Conservation (phyloP, 2,888 invertebrate species). For the Macaria notata region DNA sequence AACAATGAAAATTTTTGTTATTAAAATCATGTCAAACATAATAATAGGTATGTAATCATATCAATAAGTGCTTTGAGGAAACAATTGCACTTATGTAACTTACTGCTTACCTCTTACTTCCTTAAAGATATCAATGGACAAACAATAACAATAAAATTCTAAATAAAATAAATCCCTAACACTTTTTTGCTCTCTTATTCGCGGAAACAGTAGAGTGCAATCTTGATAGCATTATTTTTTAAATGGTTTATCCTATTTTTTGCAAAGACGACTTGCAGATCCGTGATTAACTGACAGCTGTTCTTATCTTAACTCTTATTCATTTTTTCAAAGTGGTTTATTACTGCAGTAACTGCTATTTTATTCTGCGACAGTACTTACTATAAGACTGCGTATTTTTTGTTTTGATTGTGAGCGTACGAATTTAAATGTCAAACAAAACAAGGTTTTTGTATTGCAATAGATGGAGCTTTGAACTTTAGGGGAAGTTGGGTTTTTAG, state of each 20-base stretch:
- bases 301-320: conserved; percentile 14
- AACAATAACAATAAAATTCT: too few relatives aligned
- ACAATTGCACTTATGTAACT: too few relatives aligned
- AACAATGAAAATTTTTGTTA: too few relatives aligned
- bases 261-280: conserved; percentile 32
- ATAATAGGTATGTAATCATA: too few relatives aligned
- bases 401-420: conserved; percentile 13
- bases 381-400: conserved; percentile 19
- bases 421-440: conserved; percentile 24
- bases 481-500: conserved; percentile 8
- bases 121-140: too few relatives aligned
- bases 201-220: too few relatives aligned
- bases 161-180: too few relatives aligned
- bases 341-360: conserved; percentile 1
- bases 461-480: conserved; percentile 23
- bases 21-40: too few relatives aligned
- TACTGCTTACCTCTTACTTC: too few relatives aligned
- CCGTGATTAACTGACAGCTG: conserved; percentile 39
- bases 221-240: conserved; percentile 27
- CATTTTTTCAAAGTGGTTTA: conserved; percentile 7
- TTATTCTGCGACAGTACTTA: conserved; percentile 11
- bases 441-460: conserved; percentile 18
- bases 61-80: too few relatives aligned
- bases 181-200: too few relatives aligned
- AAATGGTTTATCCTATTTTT: conserved; percentile 29